These are phyloP conservation scores for Tringa solitaria DNA, from an alignment of 2,113 vertebrate genomes.

Conservation along the genomic window DNA sequence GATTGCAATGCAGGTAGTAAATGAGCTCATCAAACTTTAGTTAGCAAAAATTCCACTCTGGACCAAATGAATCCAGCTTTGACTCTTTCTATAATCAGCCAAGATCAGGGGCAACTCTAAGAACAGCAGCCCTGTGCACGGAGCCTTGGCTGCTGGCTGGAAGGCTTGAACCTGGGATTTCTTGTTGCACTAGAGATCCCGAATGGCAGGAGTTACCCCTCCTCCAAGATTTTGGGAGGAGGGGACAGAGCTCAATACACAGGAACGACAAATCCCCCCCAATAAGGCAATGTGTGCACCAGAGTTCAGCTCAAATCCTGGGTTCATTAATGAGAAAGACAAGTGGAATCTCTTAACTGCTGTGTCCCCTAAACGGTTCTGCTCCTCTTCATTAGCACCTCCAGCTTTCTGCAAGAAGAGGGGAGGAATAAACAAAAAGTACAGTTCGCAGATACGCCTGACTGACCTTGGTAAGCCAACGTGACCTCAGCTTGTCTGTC, in stretches of 20 bases:
- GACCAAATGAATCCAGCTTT: background rate
- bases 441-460: background rate
- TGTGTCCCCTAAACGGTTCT: fast-evolving
- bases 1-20: constrained; percentile 38
- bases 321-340: background rate
- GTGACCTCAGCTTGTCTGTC: background rate
- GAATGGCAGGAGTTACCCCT: background rate
- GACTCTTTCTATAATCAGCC: background rate
- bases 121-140: background rate
- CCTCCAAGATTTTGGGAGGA: background rate
- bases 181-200: background rate
- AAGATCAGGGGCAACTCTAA: background rate
- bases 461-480: background rate
- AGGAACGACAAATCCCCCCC: background rate
- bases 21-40: constrained; percentile 16
- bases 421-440: background rate
- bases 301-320: background rate
- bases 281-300: fast-evolving
- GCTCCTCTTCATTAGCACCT: background rate
- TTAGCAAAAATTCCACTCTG: background rate
- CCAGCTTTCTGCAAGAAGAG: background rate
- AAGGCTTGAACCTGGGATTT: background rate
- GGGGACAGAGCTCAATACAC: background rate
- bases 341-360: background rate
- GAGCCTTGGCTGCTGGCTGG: background rate